Evolutionary conservation across 2,113 vertebrate species (phyloP).

Genomic region (Zootoca vivipara): DNA sequence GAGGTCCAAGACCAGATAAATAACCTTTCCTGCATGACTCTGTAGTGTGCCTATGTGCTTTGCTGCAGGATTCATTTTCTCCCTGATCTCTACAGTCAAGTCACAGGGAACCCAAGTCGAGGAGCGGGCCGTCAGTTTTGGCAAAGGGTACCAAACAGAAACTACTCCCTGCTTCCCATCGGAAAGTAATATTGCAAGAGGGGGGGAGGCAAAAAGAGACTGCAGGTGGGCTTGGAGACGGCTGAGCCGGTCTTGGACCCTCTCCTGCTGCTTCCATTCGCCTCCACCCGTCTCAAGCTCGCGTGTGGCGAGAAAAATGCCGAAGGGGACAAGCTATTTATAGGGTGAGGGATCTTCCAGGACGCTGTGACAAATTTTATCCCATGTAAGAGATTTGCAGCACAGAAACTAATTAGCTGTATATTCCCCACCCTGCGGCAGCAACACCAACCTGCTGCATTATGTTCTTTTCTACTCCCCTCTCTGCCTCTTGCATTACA

Average conservation of each 20-base stretch:
- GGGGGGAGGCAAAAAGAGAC: not conserved
- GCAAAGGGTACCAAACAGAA: constrained; percentile 1
- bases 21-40: not conserved
- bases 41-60: not conserved
- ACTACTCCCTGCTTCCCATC: not conserved
- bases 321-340: constrained; percentile 26
- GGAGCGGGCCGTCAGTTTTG: not conserved
- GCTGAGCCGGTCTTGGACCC: not conserved
- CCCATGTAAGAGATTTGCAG: constrained; percentile 16
- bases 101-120: not conserved
- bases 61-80: not conserved
- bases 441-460: not conserved
- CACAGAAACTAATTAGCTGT: constrained; percentile 22
- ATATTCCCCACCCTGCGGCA: constrained; percentile 1
- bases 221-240: not conserved
- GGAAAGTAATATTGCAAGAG: not conserved
- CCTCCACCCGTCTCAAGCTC: not conserved
- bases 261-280: not conserved
- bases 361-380: constrained; percentile 10
- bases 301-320: constrained; percentile 14
- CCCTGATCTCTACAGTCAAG: not conserved
- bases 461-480: too few relatives aligned
- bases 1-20: not conserved
- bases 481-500: not conserved
- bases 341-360: constrained; percentile 1